Conservation (phyloP, 2,113 vertebrate genomes). For the Brevimyrus niger region DNA sequence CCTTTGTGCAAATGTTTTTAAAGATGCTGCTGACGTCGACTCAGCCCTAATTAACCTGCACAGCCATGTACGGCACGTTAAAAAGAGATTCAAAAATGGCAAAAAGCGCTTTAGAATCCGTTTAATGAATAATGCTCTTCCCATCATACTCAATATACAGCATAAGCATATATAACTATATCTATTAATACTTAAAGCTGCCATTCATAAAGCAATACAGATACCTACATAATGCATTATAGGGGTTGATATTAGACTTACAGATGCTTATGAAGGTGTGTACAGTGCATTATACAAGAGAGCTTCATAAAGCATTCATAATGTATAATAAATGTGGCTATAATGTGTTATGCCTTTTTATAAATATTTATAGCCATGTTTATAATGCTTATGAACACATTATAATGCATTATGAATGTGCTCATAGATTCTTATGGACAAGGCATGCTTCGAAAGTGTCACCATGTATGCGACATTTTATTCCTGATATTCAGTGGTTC, state of each 20-base stretch:
- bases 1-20: constrained; percentile 15
- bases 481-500: neutral
- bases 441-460: neutral
- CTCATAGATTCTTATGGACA: neutral
- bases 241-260: neutral
- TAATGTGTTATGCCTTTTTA: too few species aligned
- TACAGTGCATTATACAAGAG: too few species aligned
- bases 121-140: neutral
- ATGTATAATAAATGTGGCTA: too few species aligned
- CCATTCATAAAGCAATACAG: neutral
- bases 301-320: neutral
- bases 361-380: too few species aligned
- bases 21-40: constrained; percentile 1
- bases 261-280: neutral
- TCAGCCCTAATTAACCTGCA: constrained; percentile 26
- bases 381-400: too few species aligned
- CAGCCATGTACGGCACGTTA: constrained; percentile 17
- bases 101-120: neutral
- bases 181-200: neutral
- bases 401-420: neutral
- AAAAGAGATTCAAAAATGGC: neutral
- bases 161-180: neutral
- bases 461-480: neutral
- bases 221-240: neutral
- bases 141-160: neutral